Percentiles rank a stretch among this genome's conserved stretches.
These are phyloP conservation scores for Leptobrachium ailaonicum DNA, from an alignment of 2,113 vertebrate genomes.

Conservation along the genomic window DNA sequence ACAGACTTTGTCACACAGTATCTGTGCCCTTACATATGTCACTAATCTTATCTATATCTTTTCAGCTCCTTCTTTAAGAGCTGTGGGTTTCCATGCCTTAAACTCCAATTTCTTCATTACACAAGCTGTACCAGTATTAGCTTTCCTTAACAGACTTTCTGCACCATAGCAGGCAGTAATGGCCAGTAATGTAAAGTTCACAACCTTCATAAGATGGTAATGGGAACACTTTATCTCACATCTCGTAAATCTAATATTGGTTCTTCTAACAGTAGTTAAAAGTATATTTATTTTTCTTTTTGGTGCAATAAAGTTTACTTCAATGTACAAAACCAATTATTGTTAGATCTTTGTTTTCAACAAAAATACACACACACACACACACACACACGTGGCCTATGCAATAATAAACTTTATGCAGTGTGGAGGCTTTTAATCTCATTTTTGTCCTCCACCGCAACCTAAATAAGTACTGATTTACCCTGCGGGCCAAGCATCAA, in stretches of 20 bases:
- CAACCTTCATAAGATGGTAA: slow-evolving; percentile 59
- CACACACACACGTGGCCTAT: no score
- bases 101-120: slow-evolving; percentile 76
- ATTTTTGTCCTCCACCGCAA: no score
- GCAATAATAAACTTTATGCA: no score
- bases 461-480: no score
- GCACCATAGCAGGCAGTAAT: slow-evolving; percentile 67
- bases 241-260: slow-evolving; percentile 64
- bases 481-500: no score
- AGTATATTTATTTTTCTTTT: slow-evolving; percentile 23
- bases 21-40: slow-evolving; percentile 84
- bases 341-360: not conserved
- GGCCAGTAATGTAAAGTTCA: slow-evolving; percentile 65
- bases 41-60: slow-evolving; percentile 86
- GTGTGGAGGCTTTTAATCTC: no score
- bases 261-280: slow-evolving; percentile 59
- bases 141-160: slow-evolving; percentile 68
- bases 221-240: slow-evolving; percentile 69
- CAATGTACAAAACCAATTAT: not conserved
- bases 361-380: no score
- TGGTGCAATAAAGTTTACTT: not conserved
- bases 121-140: slow-evolving; percentile 69
- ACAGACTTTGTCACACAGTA: slow-evolving; percentile 78
- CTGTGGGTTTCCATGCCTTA: slow-evolving; percentile 72
- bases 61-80: slow-evolving; percentile 77